phyloP scores from a whole-genome alignment of 2,113 vertebrate species.

The Pitta sordida region DNA sequence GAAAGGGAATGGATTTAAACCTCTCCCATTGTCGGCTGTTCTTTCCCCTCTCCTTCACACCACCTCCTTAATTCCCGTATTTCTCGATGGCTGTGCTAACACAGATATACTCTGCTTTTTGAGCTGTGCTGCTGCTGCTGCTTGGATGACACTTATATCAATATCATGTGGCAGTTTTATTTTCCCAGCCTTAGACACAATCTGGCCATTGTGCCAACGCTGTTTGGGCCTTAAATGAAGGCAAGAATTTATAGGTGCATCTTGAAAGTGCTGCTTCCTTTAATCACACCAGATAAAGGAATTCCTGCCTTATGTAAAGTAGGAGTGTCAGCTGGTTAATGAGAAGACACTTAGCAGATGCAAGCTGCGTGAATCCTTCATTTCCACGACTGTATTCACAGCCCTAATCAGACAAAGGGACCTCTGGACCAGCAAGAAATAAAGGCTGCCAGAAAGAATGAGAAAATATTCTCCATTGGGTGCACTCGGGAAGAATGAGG shows the following conservation, averaged over 20 bases:
- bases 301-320: neutral
- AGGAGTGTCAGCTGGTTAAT: neutral
- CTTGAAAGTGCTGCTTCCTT: neutral
- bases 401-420: neutral
- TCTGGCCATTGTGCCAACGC: neutral
- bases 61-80: neutral
- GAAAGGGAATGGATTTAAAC: neutral
- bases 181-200: neutral
- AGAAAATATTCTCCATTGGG: neutral
- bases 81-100: slow-evolving; percentile 30
- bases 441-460: neutral
- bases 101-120: neutral
- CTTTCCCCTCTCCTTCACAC: neutral
- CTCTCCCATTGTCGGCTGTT: neutral
- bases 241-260: slow-evolving; percentile 27
- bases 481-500: neutral
- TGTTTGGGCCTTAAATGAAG: neutral
- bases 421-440: neutral
- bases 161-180: neutral
- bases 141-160: neutral
- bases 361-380: slow-evolving; percentile 18
- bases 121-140: neutral
- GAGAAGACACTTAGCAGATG: slow-evolving; percentile 11
- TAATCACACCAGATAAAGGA: slow-evolving; percentile 8
- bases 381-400: neutral